Evolutionary conservation across 2,113 vertebrate species (phyloP).

Genomic region (Pteropus alecto): DNA sequence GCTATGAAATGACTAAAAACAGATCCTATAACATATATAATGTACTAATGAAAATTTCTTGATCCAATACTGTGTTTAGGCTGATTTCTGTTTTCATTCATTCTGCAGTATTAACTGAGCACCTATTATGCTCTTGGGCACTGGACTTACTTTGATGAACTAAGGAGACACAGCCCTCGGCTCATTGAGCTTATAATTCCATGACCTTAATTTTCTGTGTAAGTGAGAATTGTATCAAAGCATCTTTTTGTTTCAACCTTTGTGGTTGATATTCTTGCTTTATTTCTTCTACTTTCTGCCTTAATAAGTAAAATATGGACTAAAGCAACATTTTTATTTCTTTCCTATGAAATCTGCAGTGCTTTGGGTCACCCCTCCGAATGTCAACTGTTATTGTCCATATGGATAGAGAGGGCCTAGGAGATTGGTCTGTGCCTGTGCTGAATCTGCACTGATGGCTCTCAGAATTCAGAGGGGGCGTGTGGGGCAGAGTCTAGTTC

Average conservation of each 20-base stretch:
- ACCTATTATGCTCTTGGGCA: neutral
- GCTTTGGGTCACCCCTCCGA: neutral
- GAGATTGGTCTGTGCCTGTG: rapidly evolving
- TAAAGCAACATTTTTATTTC: neutral
- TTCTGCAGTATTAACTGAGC: neutral
- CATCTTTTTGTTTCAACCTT: neutral
- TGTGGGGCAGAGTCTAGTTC: neutral
- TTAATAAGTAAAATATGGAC: neutral
- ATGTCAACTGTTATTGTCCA: neutral
- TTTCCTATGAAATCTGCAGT: neutral
- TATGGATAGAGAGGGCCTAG: neutral
- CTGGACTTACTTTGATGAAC: neutral
- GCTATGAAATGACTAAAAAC: neutral
- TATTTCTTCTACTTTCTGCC: neutral
- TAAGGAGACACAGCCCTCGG: neutral
- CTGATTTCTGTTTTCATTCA: neutral
- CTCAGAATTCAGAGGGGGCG: neutral
- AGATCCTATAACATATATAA: neutral
- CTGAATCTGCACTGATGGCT: too few relatives aligned
- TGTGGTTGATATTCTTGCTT: neutral
- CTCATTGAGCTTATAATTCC: neutral
- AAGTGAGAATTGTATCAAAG: neutral
- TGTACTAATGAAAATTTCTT: neutral
- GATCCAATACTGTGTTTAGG: neutral
- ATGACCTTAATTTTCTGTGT: neutral